Evolutionary conservation across 2,113 vertebrate genomes (phyloP), one percentile per base, ranked within the genome.

Genomic region (Anolis carolinensis): DNA sequence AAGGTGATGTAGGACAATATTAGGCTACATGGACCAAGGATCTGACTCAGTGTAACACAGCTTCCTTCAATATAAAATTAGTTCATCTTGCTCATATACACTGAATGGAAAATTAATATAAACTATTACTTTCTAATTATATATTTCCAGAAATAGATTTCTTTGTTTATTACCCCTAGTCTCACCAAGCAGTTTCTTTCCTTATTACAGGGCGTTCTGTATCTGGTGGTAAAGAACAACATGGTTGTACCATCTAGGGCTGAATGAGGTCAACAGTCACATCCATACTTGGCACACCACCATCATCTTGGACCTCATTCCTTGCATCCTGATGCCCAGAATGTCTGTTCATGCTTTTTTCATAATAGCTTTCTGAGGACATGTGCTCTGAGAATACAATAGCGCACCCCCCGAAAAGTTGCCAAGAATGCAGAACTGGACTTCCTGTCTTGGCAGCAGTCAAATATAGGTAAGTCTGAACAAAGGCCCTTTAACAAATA

Each of bases 381-480:
- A 85, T 93, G 93, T 65, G 20, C 92, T 92, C 88, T 48, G 87
- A 91, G 93, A 95, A 95, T 86, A 95, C 93, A 94, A 95, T 94
- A 93, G 92, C 67, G 72, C 82, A 84, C 91, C 92, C 94, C 93
- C 92, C 93, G 85, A 79, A 72, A 91, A 80, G 89, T 81, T 95
- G 95, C 93, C 93, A 95, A 95, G 92, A 93, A 75, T 90, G 7
- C 34, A 93, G 86, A 90, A 94, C 80, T 34, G 86, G 75, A 86
- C 91, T 95, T 96, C 91, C 91, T 91, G 50, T 93, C 89, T 91
- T 92, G 84, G 93, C 92, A 94, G 44, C n/a, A 84, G 81, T 80
- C 84, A 88, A 83, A 95, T 95, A 75, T 85, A 94, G 91, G 89
- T 93, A 93, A 95, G 90, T 85, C 91, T 93, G 90, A 75, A 62